Conservation (phyloP, 2,797 vertebrate genomes). For the Rhinophrynus dorsalis region DNA sequence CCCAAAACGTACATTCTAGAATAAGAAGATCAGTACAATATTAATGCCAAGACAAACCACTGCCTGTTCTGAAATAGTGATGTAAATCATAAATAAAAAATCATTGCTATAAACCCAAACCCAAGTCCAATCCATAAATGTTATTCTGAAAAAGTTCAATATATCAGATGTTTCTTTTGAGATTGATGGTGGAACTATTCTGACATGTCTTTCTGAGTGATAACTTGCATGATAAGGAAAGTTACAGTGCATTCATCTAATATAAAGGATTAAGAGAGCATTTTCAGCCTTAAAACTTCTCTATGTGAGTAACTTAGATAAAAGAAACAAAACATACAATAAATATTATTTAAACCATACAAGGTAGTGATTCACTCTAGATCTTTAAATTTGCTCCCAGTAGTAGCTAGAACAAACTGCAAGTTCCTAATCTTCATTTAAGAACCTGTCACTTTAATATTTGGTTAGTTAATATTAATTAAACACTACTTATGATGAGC, state of each 20-base stretch:
- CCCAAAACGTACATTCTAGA: too few species aligned
- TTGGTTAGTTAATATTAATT: too few species aligned
- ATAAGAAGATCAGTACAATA: not conserved
- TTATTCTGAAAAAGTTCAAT: slow-evolving; percentile 7
- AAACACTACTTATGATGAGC: too few species aligned
- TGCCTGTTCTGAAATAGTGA: not conserved
- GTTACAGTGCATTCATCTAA: not conserved
- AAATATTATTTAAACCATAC: too few species aligned
- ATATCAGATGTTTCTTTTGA: not conserved
- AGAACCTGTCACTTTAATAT: too few species aligned
- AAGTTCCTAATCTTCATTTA: too few species aligned
- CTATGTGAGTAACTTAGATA: too few species aligned
- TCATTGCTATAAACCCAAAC: not conserved
- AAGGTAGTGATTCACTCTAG: too few species aligned
- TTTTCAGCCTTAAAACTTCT: too few species aligned
- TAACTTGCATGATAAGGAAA: slow-evolving; percentile 3
- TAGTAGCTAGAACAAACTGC: too few species aligned
- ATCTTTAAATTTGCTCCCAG: too few species aligned
- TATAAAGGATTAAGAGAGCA: slow-evolving; percentile 3
- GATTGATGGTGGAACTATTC: not conserved
- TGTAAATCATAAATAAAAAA: slow-evolving; percentile 24
- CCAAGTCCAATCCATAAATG: slow-evolving; percentile 28
- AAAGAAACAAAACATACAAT: too few species aligned
- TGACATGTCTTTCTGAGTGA: not conserved
- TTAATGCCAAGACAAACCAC: not conserved